These are phyloP conservation scores for Eudemis profundana DNA, from an alignment of 2,888 invertebrate species.

Conservation along the genomic window DNA sequence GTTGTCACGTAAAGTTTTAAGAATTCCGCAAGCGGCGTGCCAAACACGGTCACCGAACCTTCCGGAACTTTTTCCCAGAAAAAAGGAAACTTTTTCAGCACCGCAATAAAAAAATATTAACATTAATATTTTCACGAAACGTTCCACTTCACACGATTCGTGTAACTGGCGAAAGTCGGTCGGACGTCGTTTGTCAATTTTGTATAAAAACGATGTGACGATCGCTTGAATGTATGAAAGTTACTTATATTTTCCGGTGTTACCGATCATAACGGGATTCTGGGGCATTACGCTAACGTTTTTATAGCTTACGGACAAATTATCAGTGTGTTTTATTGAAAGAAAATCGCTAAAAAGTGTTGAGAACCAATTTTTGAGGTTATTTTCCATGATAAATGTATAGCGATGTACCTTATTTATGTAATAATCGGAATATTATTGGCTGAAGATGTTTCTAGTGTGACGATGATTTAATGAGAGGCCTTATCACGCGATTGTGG, in stretches of 20 bases:
- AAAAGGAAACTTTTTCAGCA: constrained; percentile 1
- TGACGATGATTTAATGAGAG: no score
- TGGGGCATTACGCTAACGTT: constrained; percentile 27
- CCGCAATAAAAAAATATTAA: not conserved
- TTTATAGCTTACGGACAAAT: constrained; percentile 36
- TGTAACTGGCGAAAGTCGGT: constrained; percentile 11
- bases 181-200: constrained; percentile 30
- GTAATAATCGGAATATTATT: no score
- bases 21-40: not conserved
- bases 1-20: not conserved
- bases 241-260: constrained; percentile 7
- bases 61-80: not conserved
- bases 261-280: not conserved
- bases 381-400: not conserved
- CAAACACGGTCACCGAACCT: constrained; percentile 4
- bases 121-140: constrained; percentile 8
- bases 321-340: constrained; percentile 7
- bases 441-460: no score
- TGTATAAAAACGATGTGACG: constrained; percentile 24
- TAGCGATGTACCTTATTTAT: no score
- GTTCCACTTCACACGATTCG: constrained; percentile 3
- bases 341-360: not conserved
- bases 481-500: no score
- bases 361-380: constrained; percentile 12
- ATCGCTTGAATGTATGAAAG: constrained; percentile 16